Conservation (phyloP, 1,140 invertebrate genomes). For the Trichomalopsis sarcophagae region DNA sequence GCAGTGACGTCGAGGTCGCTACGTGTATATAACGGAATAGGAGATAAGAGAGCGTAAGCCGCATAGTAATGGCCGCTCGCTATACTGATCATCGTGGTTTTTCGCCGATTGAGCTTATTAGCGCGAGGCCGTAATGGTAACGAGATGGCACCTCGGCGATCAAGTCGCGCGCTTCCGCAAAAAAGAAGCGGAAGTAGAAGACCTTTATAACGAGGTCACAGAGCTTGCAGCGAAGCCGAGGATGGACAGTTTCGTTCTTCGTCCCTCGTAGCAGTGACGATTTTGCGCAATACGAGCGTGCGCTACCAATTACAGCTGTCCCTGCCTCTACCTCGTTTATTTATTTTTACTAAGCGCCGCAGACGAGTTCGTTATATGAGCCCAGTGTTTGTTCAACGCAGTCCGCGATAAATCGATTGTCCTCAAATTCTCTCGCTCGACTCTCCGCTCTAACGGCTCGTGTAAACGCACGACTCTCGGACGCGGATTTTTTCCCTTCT, state of each 20-base stretch:
- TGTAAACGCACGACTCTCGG: background rate
- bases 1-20: background rate
- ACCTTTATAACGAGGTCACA: constrained; percentile 7
- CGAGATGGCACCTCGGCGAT: background rate
- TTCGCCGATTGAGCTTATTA: constrained; percentile 39
- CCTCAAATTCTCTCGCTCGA: background rate
- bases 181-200: background rate
- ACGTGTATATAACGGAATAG: no score
- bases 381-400: no score
- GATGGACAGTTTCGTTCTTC: background rate
- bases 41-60: background rate
- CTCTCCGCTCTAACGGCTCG: background rate
- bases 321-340: background rate
- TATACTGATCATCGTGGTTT: constrained; percentile 13
- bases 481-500: background rate
- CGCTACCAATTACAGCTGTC: background rate
- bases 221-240: background rate
- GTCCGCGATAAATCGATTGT: background rate
- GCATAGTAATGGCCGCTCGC: background rate
- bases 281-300: background rate
- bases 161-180: background rate
- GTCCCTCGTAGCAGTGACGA: background rate
- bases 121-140: background rate
- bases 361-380: no score
- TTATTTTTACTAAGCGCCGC: background rate